Evolutionary conservation across 2,888 invertebrate species (phyloP).

Genomic region (Heliconius hortense): DNA sequence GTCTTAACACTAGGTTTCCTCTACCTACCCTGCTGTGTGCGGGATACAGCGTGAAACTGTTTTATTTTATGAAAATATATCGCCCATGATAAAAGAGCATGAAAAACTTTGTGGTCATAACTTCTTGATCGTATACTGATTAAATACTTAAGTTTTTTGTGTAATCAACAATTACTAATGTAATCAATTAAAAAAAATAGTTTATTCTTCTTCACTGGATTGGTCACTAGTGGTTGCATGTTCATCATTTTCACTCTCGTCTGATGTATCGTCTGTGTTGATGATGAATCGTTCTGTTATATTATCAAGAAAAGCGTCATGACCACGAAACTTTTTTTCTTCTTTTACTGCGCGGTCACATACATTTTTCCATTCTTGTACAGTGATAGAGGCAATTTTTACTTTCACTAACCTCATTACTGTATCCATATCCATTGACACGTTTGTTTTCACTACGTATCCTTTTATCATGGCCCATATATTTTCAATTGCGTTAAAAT

Average conservation of each 20-base stretch:
- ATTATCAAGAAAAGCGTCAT: neutral
- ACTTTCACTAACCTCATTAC: neutral
- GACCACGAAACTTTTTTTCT: neutral
- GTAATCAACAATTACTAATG: no score
- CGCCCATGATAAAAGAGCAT: no score
- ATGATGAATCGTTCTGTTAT: constrained; percentile 3
- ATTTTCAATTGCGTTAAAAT: constrained; percentile 16
- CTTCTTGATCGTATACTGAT: no score
- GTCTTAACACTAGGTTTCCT: no score
- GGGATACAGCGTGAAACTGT: no score
- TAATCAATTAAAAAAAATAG: neutral
- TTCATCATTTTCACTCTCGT: constrained; percentile 1
- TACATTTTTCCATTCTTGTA: constrained; percentile 6
- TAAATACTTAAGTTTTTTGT: no score
- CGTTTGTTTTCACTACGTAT: neutral
- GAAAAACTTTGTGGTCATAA: no score
- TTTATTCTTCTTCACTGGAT: constrained; percentile 1
- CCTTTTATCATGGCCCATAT: constrained; percentile 7
- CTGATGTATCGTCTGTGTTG: constrained; percentile 2
- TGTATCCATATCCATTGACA: neutral
- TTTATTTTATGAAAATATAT: no score
- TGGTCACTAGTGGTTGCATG: neutral
- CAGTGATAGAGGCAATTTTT: neutral
- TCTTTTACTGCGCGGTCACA: neutral
- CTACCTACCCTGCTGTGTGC: no score